Evolutionary conservation across 2,797 vertebrate species (phyloP).

Genomic region (Microctenopoma steveboyesi): DNA sequence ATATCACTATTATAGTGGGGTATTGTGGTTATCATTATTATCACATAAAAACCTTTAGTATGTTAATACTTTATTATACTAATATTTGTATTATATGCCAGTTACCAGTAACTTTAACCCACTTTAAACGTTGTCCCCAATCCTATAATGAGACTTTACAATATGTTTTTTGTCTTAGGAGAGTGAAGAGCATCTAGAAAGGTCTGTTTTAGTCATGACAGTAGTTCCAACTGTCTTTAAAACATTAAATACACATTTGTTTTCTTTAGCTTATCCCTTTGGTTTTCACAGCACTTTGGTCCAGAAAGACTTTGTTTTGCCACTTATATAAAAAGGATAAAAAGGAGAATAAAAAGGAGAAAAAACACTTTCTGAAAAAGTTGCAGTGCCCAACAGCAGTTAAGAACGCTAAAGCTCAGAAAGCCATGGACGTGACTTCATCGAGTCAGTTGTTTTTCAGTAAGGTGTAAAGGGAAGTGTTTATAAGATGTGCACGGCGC

Average conservation of each 20-base stretch:
- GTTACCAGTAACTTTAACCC: no score
- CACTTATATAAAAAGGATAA: no score
- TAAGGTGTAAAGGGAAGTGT: slow-evolving; percentile 46
- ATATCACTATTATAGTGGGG: no score
- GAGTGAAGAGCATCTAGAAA: slow-evolving; percentile 46
- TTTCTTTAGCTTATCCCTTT: slow-evolving; percentile 9
- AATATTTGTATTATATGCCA: no score
- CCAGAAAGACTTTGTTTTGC: not conserved
- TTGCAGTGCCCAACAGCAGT: not conserved
- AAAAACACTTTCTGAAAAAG: not conserved
- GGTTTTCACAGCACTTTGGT: slow-evolving; percentile 10
- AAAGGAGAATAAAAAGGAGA: no score
- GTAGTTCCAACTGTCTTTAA: slow-evolving; percentile 38
- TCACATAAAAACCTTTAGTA: no score
- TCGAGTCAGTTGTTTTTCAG: slow-evolving; percentile 20
- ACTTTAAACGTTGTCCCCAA: no score
- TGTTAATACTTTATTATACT: no score
- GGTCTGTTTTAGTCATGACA: slow-evolving; percentile 41
- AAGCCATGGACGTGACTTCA: slow-evolving; percentile 1
- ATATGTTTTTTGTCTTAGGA: no score
- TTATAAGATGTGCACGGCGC: slow-evolving; percentile 19
- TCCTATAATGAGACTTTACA: no score
- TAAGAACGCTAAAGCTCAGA: slow-evolving; percentile 7
- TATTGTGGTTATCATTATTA: no score
- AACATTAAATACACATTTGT: slow-evolving; percentile 34